Base-by-base conservation (phyloP, 2,888 invertebrate species). In the Scelioninae gen. 2 region DNA sequence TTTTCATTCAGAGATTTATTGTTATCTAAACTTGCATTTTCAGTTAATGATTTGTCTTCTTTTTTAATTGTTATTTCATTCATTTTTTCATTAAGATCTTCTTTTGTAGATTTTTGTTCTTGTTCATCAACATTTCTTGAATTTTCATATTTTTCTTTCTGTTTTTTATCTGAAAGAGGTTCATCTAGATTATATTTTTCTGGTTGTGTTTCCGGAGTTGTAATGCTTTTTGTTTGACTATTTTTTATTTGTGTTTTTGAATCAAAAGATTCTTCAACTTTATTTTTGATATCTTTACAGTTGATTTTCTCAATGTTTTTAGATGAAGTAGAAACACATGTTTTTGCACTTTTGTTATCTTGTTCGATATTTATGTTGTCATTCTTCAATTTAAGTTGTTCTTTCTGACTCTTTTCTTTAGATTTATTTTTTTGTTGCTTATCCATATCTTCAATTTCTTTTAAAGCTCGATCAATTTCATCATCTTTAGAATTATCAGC, bases 391-490 rank as follows among this genome's bases (percentile, higher is more conserved):
- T 72, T 78, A 15, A 22, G 16, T 31, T 68, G 77, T n/a, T 77
- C 74, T 25, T 78, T 80, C 10, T 78, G 81, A 25, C 70, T 48
- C 19, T 82, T 85, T 7, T 81, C 84, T 55, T 81, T 83, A 15
- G 63, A 69, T 57, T 80, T 85, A 4, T 72, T 52, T 65, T 81
- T 84, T 50, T 82, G 81, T 48, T 82, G 81, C 39, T 83, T 84
- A 55, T 84, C 83, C 83, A 86, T 83, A 37, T 81, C 81, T 33
- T 84, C 84, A 39, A 88, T 88, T 79, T 88, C 88, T 78, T 85
- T 87, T 31, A 87, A 78, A 52, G 87, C 87, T 74, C 86, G 86
- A 65, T 88, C 88, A 52, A 88, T 87, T 77, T 88, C 87, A 73
- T 88, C 87, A 45, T 84, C 86, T 11, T 80, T 71, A 2, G 78